A percentile compares a stretch with the other conserved stretches of the same genome.
Conservation (phyloP, 2,113 vertebrate species). For the Proteles cristata region DNA sequence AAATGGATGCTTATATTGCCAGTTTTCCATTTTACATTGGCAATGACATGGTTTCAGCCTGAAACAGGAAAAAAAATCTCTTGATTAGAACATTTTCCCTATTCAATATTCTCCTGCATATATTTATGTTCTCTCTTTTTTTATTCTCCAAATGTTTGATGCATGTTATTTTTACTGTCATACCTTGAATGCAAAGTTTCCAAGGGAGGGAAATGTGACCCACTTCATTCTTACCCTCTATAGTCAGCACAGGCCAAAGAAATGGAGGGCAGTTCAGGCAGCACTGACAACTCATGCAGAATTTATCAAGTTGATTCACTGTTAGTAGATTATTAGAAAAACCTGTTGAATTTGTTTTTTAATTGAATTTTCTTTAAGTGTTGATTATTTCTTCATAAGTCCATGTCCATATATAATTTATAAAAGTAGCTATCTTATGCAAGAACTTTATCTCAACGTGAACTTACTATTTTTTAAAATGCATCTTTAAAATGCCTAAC, state of each 20-base stretch:
- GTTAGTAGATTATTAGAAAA: neutral
- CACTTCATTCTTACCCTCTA: neutral
- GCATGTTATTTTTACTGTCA: neutral
- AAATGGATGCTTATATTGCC: constrained; percentile 65
- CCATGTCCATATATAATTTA: neutral
- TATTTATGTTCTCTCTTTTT: neutral
- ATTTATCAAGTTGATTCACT: neutral
- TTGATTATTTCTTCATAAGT: neutral
- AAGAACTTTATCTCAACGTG: neutral
- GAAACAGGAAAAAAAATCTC: neutral
- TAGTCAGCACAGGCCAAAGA: neutral
- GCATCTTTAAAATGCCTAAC: neutral
- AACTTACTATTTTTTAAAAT: neutral
- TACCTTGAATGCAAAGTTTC: neutral
- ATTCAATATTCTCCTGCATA: neutral
- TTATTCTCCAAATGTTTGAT: neutral
- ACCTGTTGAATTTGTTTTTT: neutral
- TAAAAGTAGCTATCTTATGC: neutral
- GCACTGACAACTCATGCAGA: neutral
- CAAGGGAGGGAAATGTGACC: neutral
- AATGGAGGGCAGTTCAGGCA: rapidly evolving
- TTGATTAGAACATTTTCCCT: constrained; percentile 38
- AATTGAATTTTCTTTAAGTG: neutral
- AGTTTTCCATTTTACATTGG: constrained; percentile 60
- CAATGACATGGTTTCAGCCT: constrained; percentile 42